These are phyloP conservation scores for Dryocosmus kuriphilus DNA, from an alignment of 2,888 invertebrate genomes.

Conservation along the genomic window DNA sequence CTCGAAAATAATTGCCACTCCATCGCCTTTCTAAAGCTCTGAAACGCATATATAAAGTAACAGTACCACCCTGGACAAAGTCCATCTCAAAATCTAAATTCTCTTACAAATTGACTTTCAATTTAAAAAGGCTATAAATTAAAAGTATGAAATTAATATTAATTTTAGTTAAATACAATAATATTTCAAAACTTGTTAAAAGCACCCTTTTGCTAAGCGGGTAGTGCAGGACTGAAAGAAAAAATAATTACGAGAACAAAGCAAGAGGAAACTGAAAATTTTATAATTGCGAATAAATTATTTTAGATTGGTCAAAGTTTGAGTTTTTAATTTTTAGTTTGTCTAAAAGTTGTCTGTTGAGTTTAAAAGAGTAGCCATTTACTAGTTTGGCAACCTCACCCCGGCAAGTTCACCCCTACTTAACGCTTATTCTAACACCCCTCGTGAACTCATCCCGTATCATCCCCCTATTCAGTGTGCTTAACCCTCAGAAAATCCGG, in stretches of 20 bases:
- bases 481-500: constrained; percentile 65
- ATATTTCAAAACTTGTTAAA: neutral
- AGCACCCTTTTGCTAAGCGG: no score
- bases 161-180: neutral
- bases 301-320: neutral
- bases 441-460: constrained; percentile 73
- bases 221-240: neutral
- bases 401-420: constrained; percentile 70
- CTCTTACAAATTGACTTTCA: neutral
- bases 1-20: constrained; percentile 35
- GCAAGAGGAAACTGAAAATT: neutral
- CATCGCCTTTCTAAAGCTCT: constrained; percentile 29
- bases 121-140: neutral
- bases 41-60: constrained; percentile 19
- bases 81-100: constrained; percentile 2
- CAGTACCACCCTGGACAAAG: neutral
- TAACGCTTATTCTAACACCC: constrained; percentile 75
- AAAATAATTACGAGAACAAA: neutral
- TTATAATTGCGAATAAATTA: neutral
- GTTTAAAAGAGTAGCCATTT: constrained; percentile 64
- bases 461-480: constrained; percentile 71
- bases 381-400: constrained; percentile 49
- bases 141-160: no score
- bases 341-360: constrained; percentile 35
- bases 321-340: constrained; percentile 3